Conservation (phyloP, 2,888 invertebrate genomes). For the Muschampia plurimacula region DNA sequence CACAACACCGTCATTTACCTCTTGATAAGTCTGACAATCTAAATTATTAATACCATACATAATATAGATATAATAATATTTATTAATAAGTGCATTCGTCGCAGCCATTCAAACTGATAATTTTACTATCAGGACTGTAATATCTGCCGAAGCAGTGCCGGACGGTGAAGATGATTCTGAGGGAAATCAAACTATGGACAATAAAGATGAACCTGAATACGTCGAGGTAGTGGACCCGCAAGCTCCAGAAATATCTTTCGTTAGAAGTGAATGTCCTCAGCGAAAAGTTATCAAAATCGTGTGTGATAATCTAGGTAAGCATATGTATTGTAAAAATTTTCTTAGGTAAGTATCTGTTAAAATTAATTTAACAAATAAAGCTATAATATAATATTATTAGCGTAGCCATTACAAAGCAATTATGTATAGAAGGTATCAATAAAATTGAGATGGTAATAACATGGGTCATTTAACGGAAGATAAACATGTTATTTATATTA, state of each 20-base stretch:
- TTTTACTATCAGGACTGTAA: conserved; percentile 86
- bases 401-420: too few relatives aligned
- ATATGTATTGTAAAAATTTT: background rate
- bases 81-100: too few relatives aligned
- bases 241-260: conserved; percentile 92
- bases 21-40: too few relatives aligned
- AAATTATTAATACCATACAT: too few relatives aligned
- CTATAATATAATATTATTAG: too few relatives aligned
- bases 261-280: conserved; percentile 90
- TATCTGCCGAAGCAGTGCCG: conserved; percentile 89
- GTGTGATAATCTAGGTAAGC: conserved; percentile 91
- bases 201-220: conserved; percentile 83
- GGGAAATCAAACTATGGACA: conserved; percentile 76
- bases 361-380: background rate
- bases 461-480: too few relatives aligned
- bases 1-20: too few relatives aligned
- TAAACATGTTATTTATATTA: too few relatives aligned
- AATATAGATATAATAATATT: too few relatives aligned
- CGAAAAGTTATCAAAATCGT: conserved; percentile 92
- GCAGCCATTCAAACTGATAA: background rate
- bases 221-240: conserved; percentile 93
- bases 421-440: too few relatives aligned
- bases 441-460: too few relatives aligned
- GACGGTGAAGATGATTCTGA: conserved; percentile 87
- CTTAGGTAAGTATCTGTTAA: background rate